Percentiles rank a stretch among this genome's conserved stretches.
Evolutionary conservation across 1,140 invertebrate genomes (phyloP).

Genomic region (Nymphalis io): DNA sequence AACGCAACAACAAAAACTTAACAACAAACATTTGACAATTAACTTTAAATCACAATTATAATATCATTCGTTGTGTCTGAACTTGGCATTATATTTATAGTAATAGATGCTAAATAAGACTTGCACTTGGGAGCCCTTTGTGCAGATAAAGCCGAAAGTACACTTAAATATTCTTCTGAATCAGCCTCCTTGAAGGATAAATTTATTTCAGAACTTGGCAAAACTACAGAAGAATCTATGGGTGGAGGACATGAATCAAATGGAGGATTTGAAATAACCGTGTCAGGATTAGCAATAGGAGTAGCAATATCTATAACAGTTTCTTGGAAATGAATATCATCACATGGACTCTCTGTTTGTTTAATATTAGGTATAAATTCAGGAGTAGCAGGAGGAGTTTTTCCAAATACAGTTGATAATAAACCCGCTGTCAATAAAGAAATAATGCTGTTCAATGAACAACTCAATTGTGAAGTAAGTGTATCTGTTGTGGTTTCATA

Average conservation of each 20-base stretch:
- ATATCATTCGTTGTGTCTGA: conserved; percentile 29
- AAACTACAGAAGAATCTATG: background rate
- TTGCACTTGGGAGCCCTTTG: background rate
- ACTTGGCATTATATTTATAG: conserved; percentile 35
- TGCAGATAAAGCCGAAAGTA: background rate
- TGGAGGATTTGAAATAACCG: background rate
- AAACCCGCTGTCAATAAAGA: conserved; percentile 6
- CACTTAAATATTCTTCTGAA: background rate
- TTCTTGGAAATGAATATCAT: too few species aligned
- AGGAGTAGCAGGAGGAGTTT: background rate
- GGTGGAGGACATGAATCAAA: background rate
- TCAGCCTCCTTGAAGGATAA: background rate
- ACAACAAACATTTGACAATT: background rate
- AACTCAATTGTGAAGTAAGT: conserved; percentile 2
- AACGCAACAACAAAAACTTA: too few species aligned
- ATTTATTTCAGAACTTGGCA: background rate
- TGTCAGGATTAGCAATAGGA: background rate
- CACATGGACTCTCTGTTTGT: background rate
- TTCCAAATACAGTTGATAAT: background rate
- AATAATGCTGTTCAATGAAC: conserved; percentile 11
- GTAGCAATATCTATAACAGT: background rate
- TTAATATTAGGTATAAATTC: background rate
- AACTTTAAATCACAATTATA: conserved; percentile 25
- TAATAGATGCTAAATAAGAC: conserved; percentile 31
- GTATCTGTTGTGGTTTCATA: background rate